Conservation (phyloP, 2,888 invertebrate species). For the Macrosiphum euphorbiae region DNA sequence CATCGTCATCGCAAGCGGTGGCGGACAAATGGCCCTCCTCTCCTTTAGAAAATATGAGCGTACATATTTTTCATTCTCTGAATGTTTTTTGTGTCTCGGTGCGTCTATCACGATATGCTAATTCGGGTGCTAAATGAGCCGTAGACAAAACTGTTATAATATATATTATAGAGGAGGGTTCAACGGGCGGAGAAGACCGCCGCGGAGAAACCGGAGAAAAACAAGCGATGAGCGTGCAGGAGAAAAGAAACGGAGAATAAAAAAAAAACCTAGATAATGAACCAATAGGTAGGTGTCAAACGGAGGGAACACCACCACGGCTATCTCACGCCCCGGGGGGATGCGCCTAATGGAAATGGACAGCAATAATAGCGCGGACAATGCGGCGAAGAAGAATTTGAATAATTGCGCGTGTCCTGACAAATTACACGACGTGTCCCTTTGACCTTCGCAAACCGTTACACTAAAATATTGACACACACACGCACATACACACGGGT, state of each 20-base stretch:
- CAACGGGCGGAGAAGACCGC: background rate
- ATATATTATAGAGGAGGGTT: background rate
- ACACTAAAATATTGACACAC: slow-evolving; percentile 61
- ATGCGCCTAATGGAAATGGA: slow-evolving; percentile 46
- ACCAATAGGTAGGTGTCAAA: slow-evolving; percentile 57
- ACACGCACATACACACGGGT: slow-evolving; percentile 6
- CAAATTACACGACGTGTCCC: slow-evolving; percentile 64
- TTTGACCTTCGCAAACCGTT: slow-evolving; percentile 60
- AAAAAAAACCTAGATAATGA: slow-evolving; percentile 48
- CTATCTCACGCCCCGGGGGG: slow-evolving; percentile 59
- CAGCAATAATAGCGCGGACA: slow-evolving; percentile 34
- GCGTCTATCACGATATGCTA: slow-evolving; percentile 44
- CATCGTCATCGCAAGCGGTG: background rate
- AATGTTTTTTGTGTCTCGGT: background rate
- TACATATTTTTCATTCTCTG: slow-evolving; percentile 10
- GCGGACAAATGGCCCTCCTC: slow-evolving; percentile 13
- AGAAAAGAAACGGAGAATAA: slow-evolving; percentile 12
- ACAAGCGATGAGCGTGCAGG: background rate
- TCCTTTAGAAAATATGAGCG: slow-evolving; percentile 6
- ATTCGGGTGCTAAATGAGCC: slow-evolving; percentile 62
- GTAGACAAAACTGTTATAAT: slow-evolving; percentile 45
- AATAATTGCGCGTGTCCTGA: slow-evolving; percentile 64
- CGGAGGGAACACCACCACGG: slow-evolving; percentile 43
- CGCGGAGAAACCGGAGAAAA: slow-evolving; percentile 8
- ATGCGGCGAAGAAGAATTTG: slow-evolving; percentile 49